Evolutionary conservation across 92 coral and sea anemone species (phyloP), one percentile per base, ranked within the genome.

Genomic region (Actinostola sp.): DNA sequence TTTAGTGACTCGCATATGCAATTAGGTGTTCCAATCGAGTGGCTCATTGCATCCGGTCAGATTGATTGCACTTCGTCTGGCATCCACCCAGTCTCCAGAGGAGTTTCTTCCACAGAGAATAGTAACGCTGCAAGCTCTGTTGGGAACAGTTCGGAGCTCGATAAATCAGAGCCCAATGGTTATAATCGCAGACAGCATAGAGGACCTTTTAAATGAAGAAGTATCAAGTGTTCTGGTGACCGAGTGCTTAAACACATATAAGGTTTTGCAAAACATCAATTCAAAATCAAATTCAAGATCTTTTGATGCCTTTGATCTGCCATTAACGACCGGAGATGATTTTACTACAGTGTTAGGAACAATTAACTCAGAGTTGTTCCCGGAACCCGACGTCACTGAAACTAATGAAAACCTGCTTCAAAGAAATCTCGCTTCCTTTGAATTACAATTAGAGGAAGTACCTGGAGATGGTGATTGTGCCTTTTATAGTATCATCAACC

Each of bases 401-500:
- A 15, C 41, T 28, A 32, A 46, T 35, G 50, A 16, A 16, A 32
- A 12, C 33, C 36, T 35, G 32, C 72, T 75, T 0, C 11, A 34
- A 19, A n/a, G 72, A 60, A 63, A 75, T 63, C 67, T 75, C 24
- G 79, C 79, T 0, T 38, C 46, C 24, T 61, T 61, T 42, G 54
- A 50, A 45, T 62, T 75, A 15, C 61, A 48, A 63, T 25, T 63
- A 17, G 72, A 76, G 28, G 41, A 31, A 25, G 66, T 76, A 50
- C 25, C 45, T 25, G 63, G 54, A 0, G 76, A 77, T 44, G 83
- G 83, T 7, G 83, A 77, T 30, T 77, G 76, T 24, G 83, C 83
- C 31, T 77, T 77, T 51, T 7, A 58, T 43, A 77, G 76, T 35
- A 30, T 78, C 26, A 43, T 36, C 23, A 58, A 46, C 7, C 68